These are phyloP conservation scores for Apus apus DNA, from an alignment of 2,113 vertebrate species.

Conservation along the genomic window DNA sequence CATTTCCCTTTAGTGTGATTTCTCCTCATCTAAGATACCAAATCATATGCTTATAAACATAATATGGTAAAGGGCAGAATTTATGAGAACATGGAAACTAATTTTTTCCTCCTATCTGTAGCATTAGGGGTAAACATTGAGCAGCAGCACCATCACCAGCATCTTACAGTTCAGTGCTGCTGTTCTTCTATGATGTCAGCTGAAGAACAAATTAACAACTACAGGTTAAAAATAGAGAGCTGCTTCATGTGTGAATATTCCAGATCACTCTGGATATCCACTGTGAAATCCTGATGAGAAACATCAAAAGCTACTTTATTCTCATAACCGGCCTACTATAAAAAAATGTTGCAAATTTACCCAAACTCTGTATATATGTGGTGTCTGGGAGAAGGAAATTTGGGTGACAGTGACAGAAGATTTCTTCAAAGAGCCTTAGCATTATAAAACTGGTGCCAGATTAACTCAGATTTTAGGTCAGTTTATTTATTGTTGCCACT, in stretches of 20 bases:
- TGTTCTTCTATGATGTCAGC: background rate
- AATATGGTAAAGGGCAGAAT: background rate
- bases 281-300: background rate
- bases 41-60: background rate
- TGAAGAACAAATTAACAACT: slow-evolving; percentile 3
- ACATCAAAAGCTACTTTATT: background rate
- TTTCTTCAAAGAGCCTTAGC: background rate
- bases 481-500: background rate
- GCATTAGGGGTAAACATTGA: background rate
- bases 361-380: background rate
- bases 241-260: background rate
- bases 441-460: background rate
- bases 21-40: background rate
- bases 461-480: background rate
- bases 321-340: background rate
- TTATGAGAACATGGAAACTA: background rate
- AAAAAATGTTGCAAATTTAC: background rate
- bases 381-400: background rate
- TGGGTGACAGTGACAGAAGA: background rate
- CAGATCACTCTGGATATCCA: background rate
- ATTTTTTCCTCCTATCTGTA: background rate
- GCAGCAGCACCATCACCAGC: background rate
- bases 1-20: background rate
- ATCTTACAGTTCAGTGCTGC: background rate
- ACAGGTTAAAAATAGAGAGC: background rate